Evolutionary conservation across 2,113 vertebrate species (phyloP), one percentile per base, ranked within the genome.

Genomic region (Litocranius walleri): DNA sequence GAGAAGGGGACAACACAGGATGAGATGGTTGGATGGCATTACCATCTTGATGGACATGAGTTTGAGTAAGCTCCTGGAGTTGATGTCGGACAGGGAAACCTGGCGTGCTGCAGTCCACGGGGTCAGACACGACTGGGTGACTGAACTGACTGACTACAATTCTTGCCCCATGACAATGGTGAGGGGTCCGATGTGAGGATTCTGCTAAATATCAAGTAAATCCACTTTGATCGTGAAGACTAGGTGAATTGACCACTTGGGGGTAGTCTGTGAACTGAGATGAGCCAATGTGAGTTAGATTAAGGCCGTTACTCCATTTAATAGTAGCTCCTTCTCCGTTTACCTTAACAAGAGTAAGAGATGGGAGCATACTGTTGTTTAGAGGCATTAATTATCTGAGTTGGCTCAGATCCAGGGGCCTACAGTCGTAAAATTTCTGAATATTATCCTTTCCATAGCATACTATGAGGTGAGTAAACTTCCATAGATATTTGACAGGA

Each of bases 51-150:
- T 36, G 16, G 64, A 36, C 16, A 21, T 67, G 64, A 67, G 16
- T 67, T n/a, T 67, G 64, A 21, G 8, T 21, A 21, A 36, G 33
- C 64, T 67, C 33, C 0, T 0, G 64, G n/a, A 36, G n/a, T 11
- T 21, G 64, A 2, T 71, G 16, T 71, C 36, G 17, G 64, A 71
- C 17, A 71, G 8, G n/a, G 17, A 71, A 36, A 9, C n/a, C 64
- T 71, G 17, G 64, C 0, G 0, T 71, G 64, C 64, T 71, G 8
- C 17, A 71, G n/a, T 21, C 64, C n/a, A 21, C 11, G 17, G 30
- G n/a, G n/a, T 71, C 0, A 1, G 64, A 36, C n/a, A 36, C 1
- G 9, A 71, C 4, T 71, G 17, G 36, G 64, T 67, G 64, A n/a
- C 33, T 67, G 64, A 67, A 21, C 17, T 71, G 64, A 71, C 19